phyloP scores from a whole-genome alignment of 2,113 vertebrate species.

The Cheilinus undulatus region DNA sequence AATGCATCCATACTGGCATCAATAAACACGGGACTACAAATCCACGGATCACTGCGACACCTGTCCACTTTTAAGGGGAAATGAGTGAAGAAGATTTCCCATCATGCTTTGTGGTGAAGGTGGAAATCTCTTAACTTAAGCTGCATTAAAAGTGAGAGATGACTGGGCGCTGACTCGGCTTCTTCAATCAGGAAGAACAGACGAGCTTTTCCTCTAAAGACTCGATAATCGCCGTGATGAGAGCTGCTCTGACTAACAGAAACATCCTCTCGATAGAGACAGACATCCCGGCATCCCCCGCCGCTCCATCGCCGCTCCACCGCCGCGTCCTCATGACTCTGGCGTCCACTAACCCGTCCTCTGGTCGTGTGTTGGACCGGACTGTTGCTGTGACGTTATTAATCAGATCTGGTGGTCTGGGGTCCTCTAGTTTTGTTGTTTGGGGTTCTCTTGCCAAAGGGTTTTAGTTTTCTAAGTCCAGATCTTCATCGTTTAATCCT shows the following conservation, averaged over 20 bases:
- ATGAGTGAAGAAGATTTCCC: not conserved
- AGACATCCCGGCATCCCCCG: too few relatives aligned
- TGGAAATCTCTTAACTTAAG: not conserved
- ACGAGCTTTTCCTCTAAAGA: not conserved
- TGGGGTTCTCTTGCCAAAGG: not conserved
- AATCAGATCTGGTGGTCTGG: too few relatives aligned
- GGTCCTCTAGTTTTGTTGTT: not conserved
- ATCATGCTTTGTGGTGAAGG: not conserved
- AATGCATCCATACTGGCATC: not conserved
- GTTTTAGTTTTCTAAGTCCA: conserved; percentile 7
- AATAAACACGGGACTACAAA: not conserved
- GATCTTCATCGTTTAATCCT: conserved; percentile 19
- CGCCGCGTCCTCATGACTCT: too few relatives aligned
- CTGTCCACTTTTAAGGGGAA: not conserved
- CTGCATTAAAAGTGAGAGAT: not conserved
- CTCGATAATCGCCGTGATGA: not conserved
- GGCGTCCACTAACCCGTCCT: not conserved
- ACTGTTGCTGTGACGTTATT: too few relatives aligned
- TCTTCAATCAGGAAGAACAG: not conserved
- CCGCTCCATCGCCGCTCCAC: too few relatives aligned
- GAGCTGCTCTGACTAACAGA: too few relatives aligned
- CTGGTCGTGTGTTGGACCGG: too few relatives aligned
- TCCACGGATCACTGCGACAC: not conserved
- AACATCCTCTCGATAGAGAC: too few relatives aligned
- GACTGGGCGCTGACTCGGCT: not conserved